Conservation (phyloP, 1,140 invertebrate genomes). For the Heliconius hewitsoni region DNA sequence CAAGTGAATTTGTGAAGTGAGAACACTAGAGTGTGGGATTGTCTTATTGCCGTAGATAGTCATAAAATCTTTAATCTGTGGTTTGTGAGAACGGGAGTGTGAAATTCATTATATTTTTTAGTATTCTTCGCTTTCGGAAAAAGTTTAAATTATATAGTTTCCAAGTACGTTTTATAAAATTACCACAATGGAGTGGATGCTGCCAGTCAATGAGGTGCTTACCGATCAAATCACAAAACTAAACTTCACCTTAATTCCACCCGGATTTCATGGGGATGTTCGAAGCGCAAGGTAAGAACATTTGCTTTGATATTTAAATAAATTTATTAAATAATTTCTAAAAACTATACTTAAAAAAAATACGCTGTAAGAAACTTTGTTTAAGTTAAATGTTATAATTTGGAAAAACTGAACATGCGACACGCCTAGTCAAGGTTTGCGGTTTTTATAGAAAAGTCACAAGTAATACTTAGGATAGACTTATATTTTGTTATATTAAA, state of each 20-base stretch:
- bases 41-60: neutral
- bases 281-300: constrained; percentile 46
- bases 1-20: neutral
- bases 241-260: constrained; percentile 50
- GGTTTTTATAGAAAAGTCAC: neutral
- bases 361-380: neutral
- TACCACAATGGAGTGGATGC: constrained; percentile 50
- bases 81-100: neutral
- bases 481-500: too few relatives aligned
- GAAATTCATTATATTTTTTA: neutral
- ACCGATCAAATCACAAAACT: constrained; percentile 57
- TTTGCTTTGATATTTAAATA: neutral
- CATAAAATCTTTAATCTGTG: constrained; percentile 7
- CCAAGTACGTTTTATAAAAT: neutral
- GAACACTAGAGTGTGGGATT: neutral
- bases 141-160: neutral
- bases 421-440: constrained; percentile 13
- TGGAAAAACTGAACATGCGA: neutral
- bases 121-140: neutral
- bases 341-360: neutral
- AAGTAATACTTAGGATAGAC: too few relatives aligned
- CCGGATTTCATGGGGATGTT: constrained; percentile 51
- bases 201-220: constrained; percentile 57
- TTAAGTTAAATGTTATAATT: neutral
- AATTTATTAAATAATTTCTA: constrained; percentile 1